These are phyloP conservation scores for Argya squamiceps DNA, from an alignment of 2,797 vertebrate genomes.

Conservation along the genomic window DNA sequence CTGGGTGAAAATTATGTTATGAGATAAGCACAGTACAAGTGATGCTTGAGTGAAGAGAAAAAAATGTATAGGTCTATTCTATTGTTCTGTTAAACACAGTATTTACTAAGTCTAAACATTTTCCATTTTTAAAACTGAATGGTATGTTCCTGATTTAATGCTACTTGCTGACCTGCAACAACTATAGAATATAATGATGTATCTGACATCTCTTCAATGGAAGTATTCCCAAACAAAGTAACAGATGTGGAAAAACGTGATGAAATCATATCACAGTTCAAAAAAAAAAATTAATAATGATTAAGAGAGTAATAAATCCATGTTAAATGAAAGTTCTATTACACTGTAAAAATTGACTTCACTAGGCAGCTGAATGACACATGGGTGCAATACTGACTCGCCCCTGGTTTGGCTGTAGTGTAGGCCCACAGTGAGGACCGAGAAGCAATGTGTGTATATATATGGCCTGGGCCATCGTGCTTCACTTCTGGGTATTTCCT, in stretches of 20 bases:
- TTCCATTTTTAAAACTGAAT: neutral
- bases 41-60: neutral
- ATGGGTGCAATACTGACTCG: accelerated
- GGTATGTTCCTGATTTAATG: neutral
- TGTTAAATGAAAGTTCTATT: neutral
- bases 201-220: neutral
- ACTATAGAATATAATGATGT: neutral
- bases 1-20: neutral
- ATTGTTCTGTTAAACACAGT: neutral
- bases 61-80: neutral
- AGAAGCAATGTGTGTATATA: accelerated
- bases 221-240: neutral
- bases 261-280: neutral
- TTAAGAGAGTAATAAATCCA: neutral
- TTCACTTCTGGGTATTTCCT: neutral
- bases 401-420: accelerated
- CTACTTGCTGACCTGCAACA: neutral
- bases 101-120: neutral
- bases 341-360: neutral
- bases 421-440: accelerated
- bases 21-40: neutral
- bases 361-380: neutral
- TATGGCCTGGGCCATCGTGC: neutral
- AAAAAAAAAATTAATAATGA: neutral
- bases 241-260: neutral